These are phyloP conservation scores for Apodemia mormo DNA, from an alignment of 2,888 invertebrate species.

Conservation along the genomic window DNA sequence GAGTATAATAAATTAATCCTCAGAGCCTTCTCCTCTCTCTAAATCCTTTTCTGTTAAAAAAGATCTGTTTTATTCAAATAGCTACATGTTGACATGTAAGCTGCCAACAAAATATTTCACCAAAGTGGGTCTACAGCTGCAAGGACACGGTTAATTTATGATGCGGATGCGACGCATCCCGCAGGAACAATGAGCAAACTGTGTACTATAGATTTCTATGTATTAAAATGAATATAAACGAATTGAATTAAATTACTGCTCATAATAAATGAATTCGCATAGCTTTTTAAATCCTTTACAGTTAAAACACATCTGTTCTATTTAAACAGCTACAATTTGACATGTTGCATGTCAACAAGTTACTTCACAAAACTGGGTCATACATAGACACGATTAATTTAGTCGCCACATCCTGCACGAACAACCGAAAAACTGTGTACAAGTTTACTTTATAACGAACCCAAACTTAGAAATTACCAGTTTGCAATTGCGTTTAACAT, in stretches of 20 bases:
- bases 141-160: neutral
- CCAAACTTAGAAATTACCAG: neutral
- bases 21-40: no score
- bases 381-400: neutral
- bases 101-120: neutral
- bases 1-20: no score
- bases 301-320: no score
- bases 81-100: neutral
- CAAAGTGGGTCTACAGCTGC: constrained; percentile 6
- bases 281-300: no score
- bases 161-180: neutral
- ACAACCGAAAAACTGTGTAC: neutral
- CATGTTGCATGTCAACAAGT: neutral
- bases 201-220: no score
- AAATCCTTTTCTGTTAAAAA: neutral
- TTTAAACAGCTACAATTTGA: neutral
- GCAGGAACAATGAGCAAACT: neutral
- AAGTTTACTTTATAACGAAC: no score
- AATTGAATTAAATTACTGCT: no score
- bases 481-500: no score
- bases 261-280: no score
- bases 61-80: neutral
- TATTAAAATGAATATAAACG: no score
- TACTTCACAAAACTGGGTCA: neutral
- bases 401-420: neutral